Base-by-base conservation (phyloP, 2,113 vertebrate genomes). In the Pterocles orientalis region DNA sequence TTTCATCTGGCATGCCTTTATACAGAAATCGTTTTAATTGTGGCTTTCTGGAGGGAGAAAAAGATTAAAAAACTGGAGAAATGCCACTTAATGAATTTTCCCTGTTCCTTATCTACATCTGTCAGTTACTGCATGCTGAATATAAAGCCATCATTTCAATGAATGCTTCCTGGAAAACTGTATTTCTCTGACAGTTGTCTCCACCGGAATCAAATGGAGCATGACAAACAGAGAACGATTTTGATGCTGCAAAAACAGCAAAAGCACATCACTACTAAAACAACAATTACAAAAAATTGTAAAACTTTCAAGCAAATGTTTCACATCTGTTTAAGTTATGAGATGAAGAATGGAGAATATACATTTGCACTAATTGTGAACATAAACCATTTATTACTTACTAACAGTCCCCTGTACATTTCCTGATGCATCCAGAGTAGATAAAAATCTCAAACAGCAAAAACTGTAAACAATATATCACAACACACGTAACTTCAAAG, bases 171-270 rank as follows among this genome's bases (percentile, higher is more conserved):
- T 94, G 79, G 80, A 88, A 96, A 94, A 84, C 14, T 54, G 33
- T 78, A 41, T 93, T 96, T 92, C 69, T 92, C 88, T 84, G 82
- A 96, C 91, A 92, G 78, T 65, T 94, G 90, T 90, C 92, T 94
- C 68, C 76, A 88, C 72, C 91, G 79, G 79, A 92, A 90, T 56
- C 93, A 88, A 94, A 73, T 51, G 76, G 36, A 94, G 78, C 82
- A 92, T 73, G 61, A 84, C 82, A 89, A 93, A 93, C 92, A 91
- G 50, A 70, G 76, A 80, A 75, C 16, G 26, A 80, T 77, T 95
- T 66, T 68, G 61, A 86, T 69, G 65, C 45, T 68, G 41, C 61
- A 89, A 75, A 96, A 94, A 81, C 25, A 95, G 82, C 51, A 92
- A 66, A 92, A 56, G 77, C 36, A 65, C 66, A 34, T n/a, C n/a